Evolutionary conservation across 2,888 invertebrate species (phyloP).

Genomic region (Malthinus flaveolus): DNA sequence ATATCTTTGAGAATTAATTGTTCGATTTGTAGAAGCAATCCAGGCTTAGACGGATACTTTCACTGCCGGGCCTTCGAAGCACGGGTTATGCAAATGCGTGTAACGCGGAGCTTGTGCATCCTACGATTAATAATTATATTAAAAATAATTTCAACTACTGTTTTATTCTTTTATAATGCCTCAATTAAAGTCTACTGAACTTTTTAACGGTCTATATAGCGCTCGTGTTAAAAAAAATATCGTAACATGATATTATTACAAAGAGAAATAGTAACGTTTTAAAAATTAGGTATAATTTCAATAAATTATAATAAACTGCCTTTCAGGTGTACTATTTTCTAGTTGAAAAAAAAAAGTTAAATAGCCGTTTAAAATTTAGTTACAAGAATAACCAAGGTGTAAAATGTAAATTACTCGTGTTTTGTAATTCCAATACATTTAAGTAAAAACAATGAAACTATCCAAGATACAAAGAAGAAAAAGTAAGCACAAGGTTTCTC

Average conservation of each 20-base stretch:
- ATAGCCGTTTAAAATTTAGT: constrained; percentile 3
- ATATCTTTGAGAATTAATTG: no score
- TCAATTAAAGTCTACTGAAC: constrained; percentile 4
- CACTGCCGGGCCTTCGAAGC: no score
- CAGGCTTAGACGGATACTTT: no score
- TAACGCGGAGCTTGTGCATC: background rate
- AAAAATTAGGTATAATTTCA: no score
- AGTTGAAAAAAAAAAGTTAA: constrained; percentile 5
- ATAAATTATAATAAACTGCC: no score
- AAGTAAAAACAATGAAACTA: constrained; percentile 23
- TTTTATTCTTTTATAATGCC: constrained; percentile 4
- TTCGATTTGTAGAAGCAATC: no score
- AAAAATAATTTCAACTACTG: background rate
- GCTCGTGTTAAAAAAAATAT: background rate
- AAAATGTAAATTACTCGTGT: constrained; percentile 14
- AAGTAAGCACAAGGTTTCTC: no score
- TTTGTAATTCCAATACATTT: constrained; percentile 18
- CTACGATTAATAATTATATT: background rate
- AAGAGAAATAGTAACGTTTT: no score
- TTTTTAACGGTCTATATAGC: constrained; percentile 3
- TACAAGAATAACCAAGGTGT: constrained; percentile 11
- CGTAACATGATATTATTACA: no score
- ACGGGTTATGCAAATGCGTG: no score
- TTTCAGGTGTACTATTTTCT: no score
- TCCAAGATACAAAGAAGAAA: background rate